Evolutionary conservation across 2,797 vertebrate species (phyloP), one percentile per base, ranked within the genome.

Genomic region (Botia almorhae): DNA sequence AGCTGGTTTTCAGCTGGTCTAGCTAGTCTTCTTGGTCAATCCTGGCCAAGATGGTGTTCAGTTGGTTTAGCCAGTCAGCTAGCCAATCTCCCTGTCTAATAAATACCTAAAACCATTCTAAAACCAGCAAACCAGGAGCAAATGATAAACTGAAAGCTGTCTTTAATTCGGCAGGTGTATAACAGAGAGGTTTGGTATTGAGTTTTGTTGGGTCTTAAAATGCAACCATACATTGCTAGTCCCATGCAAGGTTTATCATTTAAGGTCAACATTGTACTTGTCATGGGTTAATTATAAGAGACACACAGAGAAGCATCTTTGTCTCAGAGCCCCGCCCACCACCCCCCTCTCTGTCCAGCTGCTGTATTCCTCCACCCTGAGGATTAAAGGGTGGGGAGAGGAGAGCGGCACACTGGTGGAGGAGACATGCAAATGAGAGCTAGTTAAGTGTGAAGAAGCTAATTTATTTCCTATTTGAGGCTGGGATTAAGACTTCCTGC

Each of bases 381-480:
- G 92, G 93, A 95, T 94, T 93, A 92, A 92, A 92, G 92, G 93
- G 90, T 89, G 85, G 89, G 91, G 92, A 91, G 87, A 88, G 90
- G 90, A 72, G 87, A 89, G 90, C 90, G 83, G 90, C 87, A 87
- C 87, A 86, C 87, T 89, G 86, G 88, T 90, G 91, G 87, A 86
- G 91, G 87, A 86, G 90, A 91, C 94, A 94, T 94, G 93, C 92
- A 93, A 93, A 95, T 93, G 88, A 92, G 94, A 93, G 93, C 93
- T 96, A 95, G 93, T 95, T 95, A 95, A 94, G 93, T 95, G 94
- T 96, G 94, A 96, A 95, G 93, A 95, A 93, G 93, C 93, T 95
- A 92, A 96, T 96, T 95, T 95, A 96, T 95, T 95, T 95, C 93
- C 93, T 93, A 93, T 95, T 95, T 95, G 88, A 92, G 90, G 91